Evolutionary conservation across 92 coral and sea anemone species (phyloP), one percentile per base, ranked within the genome.

Genomic region (Bergia sp.): DNA sequence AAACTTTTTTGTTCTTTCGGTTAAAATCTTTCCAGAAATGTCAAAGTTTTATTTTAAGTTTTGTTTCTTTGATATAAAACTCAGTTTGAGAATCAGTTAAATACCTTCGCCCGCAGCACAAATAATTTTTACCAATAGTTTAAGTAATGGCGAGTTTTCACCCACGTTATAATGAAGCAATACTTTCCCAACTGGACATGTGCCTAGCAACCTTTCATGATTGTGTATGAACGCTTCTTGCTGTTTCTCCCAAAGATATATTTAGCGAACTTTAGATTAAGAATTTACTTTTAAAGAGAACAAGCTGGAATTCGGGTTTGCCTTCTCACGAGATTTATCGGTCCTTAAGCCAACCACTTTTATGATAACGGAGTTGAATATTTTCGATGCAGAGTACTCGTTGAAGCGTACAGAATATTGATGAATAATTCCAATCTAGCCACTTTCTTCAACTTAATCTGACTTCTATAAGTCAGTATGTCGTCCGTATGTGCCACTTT

Each of bases 151-250:
- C 38, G 10, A 1, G 29, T 36, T 38, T 36, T 38, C 29, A 29
- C 29, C 43, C 40, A 2, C 43, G 42, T 73, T 23, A 43, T 73
- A 73, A 1, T 15, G 40, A 8, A n/a, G 47, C 80, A 44, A 79
- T 79, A 37, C 1, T 5, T 79, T 47, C 39, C 10, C 15, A 49
- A 10, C 39, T 20, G 65, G 39, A 49, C 9, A 79, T 53, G 9
- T 79, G 82, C 82, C 37, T 45, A 16, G 82, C 82, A 79, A 79
- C 82, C 36, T 42, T 37, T 49, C 66, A 76, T 74, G 78, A 39
- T 49, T 49, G 57, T 12, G 39, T 12, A 37, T 74, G 49, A 74
- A 4, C 29, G 79, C 20, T 74, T 40, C 6, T 76, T 42, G 45
- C 12, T 16, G 77, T 73, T 75, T 75, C 21, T 76, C 36, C 80